Evolutionary conservation across 2,888 invertebrate genomes (phyloP), one percentile per base, ranked within the genome.

Genomic region (Prenolepis imparis): DNA sequence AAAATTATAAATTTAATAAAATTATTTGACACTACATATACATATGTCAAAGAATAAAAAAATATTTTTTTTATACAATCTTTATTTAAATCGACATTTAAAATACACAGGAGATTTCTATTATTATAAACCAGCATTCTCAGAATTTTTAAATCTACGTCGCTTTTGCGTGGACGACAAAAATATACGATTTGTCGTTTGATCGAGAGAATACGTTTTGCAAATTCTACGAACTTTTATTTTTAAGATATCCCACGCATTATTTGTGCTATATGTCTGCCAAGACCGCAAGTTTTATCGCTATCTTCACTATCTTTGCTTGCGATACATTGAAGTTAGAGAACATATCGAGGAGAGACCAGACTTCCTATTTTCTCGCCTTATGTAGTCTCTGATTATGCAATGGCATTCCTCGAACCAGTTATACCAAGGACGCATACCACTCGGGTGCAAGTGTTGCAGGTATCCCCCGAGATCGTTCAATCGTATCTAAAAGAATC

Each of bases 381-480:
- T 68, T 57, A 63, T 66, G 57, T 67, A 67, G 82, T 82, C 55
- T 66, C 32, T 82, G 87, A 89, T 90, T 90, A 90, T 89, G 90
- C 90, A 90, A 90, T 84, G 64, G 73, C 86, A 89, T 90, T 89
- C 89, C 88, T 83, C 89, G 86, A 87, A 88, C 90, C 86, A 90
- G 91, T 90, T 90, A 87, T 87, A 70, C 74, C 89, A 90, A 90
- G 90, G 89, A 88, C 90, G 88, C 86, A 86, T 88, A 85, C 84
- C 89, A 41, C 55, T 59, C 64, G 55, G 18, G 72, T 63, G 74
- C 41, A 68, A n/a, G n/a, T 36, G 70, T 66, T 70, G n/a, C 52
- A 61, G n/a, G 52, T 70, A 68, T 67, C 70, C 74, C 68, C 21
- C 84, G 32, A 28, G 66, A 75, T 61, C 39, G 6, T 28, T 63